phyloP scores from a whole-genome alignment of 2,797 vertebrate species.

The Enteromius anoplus region DNA sequence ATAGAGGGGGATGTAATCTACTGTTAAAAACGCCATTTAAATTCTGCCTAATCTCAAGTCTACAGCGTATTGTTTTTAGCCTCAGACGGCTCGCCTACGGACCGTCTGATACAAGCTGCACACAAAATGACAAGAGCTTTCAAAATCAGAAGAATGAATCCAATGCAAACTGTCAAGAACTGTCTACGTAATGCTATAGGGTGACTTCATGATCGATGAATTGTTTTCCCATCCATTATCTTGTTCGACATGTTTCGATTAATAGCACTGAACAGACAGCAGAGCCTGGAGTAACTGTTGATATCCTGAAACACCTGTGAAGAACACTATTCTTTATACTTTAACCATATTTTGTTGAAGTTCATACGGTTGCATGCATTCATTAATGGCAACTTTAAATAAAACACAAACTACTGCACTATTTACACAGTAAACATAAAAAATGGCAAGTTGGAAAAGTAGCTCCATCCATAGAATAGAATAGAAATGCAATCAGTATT shows the following conservation, averaged over 20 bases:
- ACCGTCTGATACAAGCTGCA: conserved; percentile 18
- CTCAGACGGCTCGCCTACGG: conserved; percentile 34
- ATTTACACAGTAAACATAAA: neutral
- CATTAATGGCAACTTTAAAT: neutral
- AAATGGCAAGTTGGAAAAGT: neutral
- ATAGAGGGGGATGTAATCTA: conserved; percentile 24
- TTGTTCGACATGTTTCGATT: neutral
- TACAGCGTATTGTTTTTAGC: conserved; percentile 4
- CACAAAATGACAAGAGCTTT: conserved; percentile 20
- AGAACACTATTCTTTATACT: neutral
- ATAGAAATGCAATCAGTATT: too few relatives aligned
- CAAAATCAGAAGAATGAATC: conserved; percentile 2
- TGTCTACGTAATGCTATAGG: neutral
- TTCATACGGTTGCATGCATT: neutral
- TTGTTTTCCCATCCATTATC: neutral
- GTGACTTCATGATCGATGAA: neutral
- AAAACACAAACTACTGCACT: too few relatives aligned
- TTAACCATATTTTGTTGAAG: neutral
- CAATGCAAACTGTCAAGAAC: neutral
- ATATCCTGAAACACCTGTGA: neutral
- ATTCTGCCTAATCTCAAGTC: conserved; percentile 26
- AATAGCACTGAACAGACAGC: neutral
- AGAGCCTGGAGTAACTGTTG: neutral
- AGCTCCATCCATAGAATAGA: too few relatives aligned
- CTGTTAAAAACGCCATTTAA: neutral